Conservation (phyloP, 35 echinoderm and acorn worm genomes). For the Apostichopus californicus region DNA sequence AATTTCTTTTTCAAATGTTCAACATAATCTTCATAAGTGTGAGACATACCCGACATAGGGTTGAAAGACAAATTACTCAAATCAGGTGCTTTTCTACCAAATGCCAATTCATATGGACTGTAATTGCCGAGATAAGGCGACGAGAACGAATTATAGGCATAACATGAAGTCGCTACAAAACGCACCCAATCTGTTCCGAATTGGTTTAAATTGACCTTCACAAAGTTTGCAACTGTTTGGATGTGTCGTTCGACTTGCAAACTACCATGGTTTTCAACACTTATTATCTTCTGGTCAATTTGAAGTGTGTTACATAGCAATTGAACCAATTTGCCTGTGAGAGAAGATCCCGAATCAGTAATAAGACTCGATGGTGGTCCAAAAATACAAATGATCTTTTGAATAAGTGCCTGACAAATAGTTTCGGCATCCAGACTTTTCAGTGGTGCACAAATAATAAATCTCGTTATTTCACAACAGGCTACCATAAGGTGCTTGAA, state of each 20-base stretch:
- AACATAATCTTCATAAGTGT: neutral
- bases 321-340: constrained; percentile 55
- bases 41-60: constrained; percentile 35
- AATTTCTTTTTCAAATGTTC: no score
- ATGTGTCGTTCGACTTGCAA: constrained; percentile 41
- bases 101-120: neutral
- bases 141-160: constrained; percentile 14
- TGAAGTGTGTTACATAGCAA: constrained; percentile 33
- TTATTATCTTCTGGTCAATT: constrained; percentile 33
- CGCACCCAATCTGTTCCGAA: constrained; percentile 47
- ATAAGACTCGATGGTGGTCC: constrained; percentile 52
- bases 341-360: constrained; percentile 54
- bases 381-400: constrained; percentile 53
- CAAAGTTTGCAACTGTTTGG: constrained; percentile 25
- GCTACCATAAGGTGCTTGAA: constrained; percentile 57
- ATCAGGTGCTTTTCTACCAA: constrained; percentile 16
- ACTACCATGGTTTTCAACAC: constrained; percentile 52
- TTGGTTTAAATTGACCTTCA: constrained; percentile 38
- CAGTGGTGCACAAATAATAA: constrained; percentile 56
- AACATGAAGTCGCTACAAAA: constrained; percentile 16
- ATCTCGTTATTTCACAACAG: constrained; percentile 53
- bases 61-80: constrained; percentile 38
- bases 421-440: constrained; percentile 53
- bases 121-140: constrained; percentile 8
- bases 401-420: constrained; percentile 37